Evolutionary conservation across 2,113 vertebrate genomes (phyloP).

Genomic region (Cochlearius cochlearius): DNA sequence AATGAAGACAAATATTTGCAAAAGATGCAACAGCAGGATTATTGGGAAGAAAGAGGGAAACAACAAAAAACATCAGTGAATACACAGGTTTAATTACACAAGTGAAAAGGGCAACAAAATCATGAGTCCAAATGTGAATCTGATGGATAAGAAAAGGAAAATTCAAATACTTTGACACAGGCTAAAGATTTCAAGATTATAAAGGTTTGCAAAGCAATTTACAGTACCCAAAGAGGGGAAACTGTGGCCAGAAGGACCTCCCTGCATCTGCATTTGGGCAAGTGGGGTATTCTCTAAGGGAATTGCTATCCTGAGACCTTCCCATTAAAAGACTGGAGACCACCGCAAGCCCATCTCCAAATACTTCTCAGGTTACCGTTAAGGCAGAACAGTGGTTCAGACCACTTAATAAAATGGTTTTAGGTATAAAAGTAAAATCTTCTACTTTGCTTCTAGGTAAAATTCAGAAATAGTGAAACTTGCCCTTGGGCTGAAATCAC

Average conservation of each 20-base stretch:
- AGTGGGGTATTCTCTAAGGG: not conserved
- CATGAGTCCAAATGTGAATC: not conserved
- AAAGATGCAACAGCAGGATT: not conserved
- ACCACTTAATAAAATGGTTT: not conserved
- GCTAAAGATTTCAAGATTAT: not conserved
- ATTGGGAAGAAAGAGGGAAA: not conserved
- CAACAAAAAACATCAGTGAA: not conserved
- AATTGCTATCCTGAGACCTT: not conserved
- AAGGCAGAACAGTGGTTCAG: not conserved
- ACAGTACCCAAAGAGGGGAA: not conserved
- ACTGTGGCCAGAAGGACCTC: not conserved
- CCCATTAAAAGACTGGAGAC: not conserved
- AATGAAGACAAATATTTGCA: not conserved
- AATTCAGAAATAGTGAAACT: not conserved
- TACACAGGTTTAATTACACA: not conserved
- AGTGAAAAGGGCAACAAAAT: not conserved
- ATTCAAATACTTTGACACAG: not conserved
- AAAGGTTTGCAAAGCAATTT: not conserved
- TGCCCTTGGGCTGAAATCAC: not conserved
- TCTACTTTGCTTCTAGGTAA: not conserved
- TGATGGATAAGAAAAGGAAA: not conserved
- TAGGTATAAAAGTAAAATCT: not conserved
- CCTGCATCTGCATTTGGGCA: not conserved
- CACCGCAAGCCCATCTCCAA: not conserved
- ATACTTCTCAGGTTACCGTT: not conserved